Base-by-base conservation (phyloP, 2,888 invertebrate species). In the Apodemia duryi region DNA sequence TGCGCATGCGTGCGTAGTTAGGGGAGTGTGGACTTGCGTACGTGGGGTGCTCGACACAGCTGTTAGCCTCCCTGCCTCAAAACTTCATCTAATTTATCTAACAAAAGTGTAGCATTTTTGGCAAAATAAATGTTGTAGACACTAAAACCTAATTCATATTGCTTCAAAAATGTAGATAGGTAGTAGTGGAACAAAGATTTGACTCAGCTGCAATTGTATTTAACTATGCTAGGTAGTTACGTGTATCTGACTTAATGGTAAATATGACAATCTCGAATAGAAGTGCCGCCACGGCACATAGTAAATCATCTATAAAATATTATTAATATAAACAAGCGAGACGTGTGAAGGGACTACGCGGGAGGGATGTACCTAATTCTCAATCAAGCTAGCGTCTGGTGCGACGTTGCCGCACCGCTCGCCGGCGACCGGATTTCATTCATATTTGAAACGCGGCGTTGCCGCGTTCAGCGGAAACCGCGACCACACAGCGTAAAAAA, bases 401-500 rank as follows among this genome's bases (percentile, higher is more conserved):
- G 91, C 91, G 84, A 83, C 86, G 91, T 91, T 91, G 91, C 91
- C 91, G 72, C 77, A 67, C 86, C 84, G 90, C 74, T 78, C 86
- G 79, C 82, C 77, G 85, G 77, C 87, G 86, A 88, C 89, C 86
- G 88, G 91, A 88, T 90, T 91, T 91, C 91, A 91, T 91, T 91
- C 91, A 91, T 91, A 91, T 91, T 88, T 91, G 85, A 90, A 82
- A 84, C 81, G 88, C 90, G 88, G 81, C 88, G 91, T 91, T 91
- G 91, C 91, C 90, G 88, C 84, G 84, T 82, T 82, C 89, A 85
- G 86, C 91, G 91, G 91, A 91, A 91, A 91, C 90, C 88, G 88
- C 91, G 91, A 88, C 89, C 89, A 89, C 90, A 88, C 89, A 89
- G 79, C 86, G 89, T 91, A 91, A 91, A 90, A 91, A 91, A 88